Evolutionary conservation across 2,113 vertebrate genomes (phyloP).

Genomic region (Octodon degus): DNA sequence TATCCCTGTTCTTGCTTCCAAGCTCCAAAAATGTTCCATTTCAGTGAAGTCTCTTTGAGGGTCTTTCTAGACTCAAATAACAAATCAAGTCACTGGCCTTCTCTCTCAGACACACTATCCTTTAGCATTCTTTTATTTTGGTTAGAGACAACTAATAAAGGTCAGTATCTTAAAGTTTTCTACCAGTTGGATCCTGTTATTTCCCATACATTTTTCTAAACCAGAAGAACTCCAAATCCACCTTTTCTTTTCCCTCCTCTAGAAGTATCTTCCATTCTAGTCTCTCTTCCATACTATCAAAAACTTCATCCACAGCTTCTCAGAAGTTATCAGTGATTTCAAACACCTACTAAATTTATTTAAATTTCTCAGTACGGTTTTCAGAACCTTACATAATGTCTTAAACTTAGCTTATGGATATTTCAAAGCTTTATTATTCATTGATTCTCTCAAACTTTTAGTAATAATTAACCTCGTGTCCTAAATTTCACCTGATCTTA

Average conservation of each 20-base stretch:
- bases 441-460: conserved; percentile 4
- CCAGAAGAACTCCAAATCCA: conserved; percentile 1
- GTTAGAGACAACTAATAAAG: conserved; percentile 17
- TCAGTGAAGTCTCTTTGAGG: background rate
- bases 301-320: background rate
- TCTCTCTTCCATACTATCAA: background rate
- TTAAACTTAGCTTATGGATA: background rate
- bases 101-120: background rate
- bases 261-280: background rate
- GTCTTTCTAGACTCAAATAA: background rate
- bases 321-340: conserved; percentile 13
- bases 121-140: background rate
- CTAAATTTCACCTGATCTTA: background rate
- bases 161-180: conserved; percentile 4
- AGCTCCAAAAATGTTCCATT: background rate
- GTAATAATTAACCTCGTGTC: background rate
- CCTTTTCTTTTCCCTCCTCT: background rate
- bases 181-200: background rate
- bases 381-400: background rate
- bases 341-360: background rate
- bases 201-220: background rate
- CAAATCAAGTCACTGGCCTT: background rate
- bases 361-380: background rate
- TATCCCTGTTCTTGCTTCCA: background rate
- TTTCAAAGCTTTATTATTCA: background rate